Evolutionary conservation across 2,113 vertebrate genomes (phyloP).

Genomic region (Lepus europaeus): DNA sequence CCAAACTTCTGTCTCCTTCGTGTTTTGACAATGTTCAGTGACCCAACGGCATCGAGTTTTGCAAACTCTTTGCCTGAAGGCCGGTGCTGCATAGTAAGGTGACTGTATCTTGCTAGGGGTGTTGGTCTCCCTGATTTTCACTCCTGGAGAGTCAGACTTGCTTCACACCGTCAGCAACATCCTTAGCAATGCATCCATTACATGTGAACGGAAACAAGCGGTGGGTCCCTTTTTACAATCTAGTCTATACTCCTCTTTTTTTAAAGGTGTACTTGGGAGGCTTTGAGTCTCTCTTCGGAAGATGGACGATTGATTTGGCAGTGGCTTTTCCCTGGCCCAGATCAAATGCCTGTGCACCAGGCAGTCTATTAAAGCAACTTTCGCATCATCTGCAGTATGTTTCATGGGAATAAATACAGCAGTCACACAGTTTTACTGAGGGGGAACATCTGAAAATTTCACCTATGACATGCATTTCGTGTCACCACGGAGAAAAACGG

Average conservation of each 20-base stretch:
- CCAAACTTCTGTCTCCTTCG: conserved; percentile 51
- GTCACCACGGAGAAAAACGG: conserved; percentile 57
- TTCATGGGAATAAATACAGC: conserved; percentile 56
- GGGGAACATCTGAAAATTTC: conserved; percentile 40
- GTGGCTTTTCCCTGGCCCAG: conserved; percentile 74
- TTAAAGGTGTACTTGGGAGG: conserved; percentile 12
- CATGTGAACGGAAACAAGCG: conserved; percentile 58
- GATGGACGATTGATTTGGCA: conserved; percentile 38
- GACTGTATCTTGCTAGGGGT: neutral
- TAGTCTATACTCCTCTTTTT: conserved; percentile 41
- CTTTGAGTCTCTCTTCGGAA: conserved; percentile 35
- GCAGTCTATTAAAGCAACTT: conserved; percentile 65
- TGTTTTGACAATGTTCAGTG: conserved; percentile 75
- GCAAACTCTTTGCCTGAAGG: conserved; percentile 66
- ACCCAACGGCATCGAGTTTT: conserved; percentile 54
- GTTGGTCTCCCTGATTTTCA: conserved; percentile 75
- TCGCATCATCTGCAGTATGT: conserved; percentile 7
- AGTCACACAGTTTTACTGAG: conserved; percentile 24
- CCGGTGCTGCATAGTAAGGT: conserved; percentile 70
- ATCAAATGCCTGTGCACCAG: conserved; percentile 71
- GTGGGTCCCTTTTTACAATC: conserved; percentile 54
- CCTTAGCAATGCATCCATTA: conserved; percentile 53
- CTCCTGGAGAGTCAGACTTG: conserved; percentile 54
- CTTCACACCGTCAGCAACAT: conserved; percentile 76
- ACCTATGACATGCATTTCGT: conserved; percentile 6